Evolutionary conservation across 2,888 invertebrate species (phyloP).

Genomic region (Eristalis arbustorum): DNA sequence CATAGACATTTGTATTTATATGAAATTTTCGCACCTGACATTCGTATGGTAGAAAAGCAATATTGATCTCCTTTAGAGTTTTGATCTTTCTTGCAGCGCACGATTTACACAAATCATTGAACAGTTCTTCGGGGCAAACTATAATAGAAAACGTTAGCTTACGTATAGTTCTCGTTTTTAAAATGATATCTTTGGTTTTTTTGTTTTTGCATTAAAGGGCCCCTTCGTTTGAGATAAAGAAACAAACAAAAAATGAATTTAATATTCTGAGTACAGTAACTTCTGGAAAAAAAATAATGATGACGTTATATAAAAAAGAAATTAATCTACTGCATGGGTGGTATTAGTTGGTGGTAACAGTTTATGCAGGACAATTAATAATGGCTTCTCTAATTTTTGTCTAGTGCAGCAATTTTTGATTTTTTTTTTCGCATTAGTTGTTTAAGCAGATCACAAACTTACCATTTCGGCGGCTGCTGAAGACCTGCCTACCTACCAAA

Average conservation of each 20-base stretch:
- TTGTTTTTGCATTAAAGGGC: background rate
- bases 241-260: background rate
- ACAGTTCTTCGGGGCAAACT: constrained; percentile 98
- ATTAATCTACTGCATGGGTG: background rate
- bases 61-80: constrained; percentile 99
- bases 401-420: constrained; percentile 5
- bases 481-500: background rate
- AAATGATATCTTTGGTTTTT: background rate
- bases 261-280: background rate
- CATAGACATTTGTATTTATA: constrained; percentile 57
- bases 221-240: background rate
- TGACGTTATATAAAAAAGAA: background rate
- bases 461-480: constrained; percentile 13
- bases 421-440: background rate
- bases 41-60: constrained; percentile 98
- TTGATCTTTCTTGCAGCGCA: constrained; percentile 96
- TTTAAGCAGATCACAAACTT: background rate
- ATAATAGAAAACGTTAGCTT: constrained; percentile 72
- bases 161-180: constrained; percentile 12
- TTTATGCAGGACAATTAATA: constrained; percentile 5
- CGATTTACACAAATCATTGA: constrained; percentile 98
- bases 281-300: background rate
- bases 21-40: constrained; percentile 87
- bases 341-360: constrained; percentile 16
- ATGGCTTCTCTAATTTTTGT: background rate